Evolutionary conservation across 2,113 vertebrate genomes (phyloP).

Genomic region (Ceuthmochares aereus): DNA sequence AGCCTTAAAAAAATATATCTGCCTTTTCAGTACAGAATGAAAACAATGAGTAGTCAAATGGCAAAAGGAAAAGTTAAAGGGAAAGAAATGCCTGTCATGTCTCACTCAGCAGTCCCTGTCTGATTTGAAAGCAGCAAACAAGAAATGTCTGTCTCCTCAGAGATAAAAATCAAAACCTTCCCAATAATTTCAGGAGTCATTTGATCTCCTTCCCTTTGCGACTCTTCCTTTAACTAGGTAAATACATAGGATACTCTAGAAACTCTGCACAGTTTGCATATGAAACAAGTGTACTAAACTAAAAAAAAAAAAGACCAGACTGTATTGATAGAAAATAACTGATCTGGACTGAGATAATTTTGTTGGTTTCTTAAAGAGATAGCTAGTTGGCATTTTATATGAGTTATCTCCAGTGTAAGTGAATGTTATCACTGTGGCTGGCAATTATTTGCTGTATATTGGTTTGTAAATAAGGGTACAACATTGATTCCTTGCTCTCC

Average conservation of each 20-base stretch:
- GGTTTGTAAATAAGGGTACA: conserved; percentile 70
- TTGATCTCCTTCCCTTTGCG: not conserved
- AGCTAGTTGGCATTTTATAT: not conserved
- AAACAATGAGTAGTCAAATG: conserved; percentile 24
- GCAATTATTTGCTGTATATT: conserved; percentile 65
- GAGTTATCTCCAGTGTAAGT: conserved; percentile 28
- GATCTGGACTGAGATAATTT: not conserved
- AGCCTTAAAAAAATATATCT: not conserved
- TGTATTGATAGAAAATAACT: not conserved
- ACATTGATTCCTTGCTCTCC: conserved; percentile 54
- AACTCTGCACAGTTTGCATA: not conserved
- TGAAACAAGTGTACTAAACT: not conserved
- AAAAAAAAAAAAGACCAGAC: not conserved
- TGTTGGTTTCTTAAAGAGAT: not conserved
- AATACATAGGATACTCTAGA: not conserved
- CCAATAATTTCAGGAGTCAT: not conserved
- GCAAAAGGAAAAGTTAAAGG: not conserved
- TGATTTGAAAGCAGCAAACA: conserved; percentile 4
- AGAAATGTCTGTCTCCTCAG: not conserved
- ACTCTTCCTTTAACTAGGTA: not conserved
- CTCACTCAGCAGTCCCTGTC: not conserved
- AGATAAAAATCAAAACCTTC: conserved; percentile 9
- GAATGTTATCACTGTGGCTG: not conserved
- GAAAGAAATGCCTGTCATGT: not conserved
- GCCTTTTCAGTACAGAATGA: not conserved